Conservation (phyloP, 2,797 vertebrate genomes). For the Potorous gilbertii region DNA sequence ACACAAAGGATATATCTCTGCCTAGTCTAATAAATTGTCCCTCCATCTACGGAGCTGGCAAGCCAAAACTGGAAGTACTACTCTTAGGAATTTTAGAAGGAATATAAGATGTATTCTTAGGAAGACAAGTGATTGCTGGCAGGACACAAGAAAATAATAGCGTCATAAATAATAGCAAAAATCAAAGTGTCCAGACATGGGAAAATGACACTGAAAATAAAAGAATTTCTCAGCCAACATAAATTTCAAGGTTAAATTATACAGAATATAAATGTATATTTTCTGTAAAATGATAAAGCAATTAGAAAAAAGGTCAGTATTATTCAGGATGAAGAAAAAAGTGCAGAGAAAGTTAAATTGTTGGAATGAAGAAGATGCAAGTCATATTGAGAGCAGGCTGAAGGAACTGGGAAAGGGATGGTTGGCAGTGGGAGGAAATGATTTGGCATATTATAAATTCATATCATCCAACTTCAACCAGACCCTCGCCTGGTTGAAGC, state of each 20-base stretch:
- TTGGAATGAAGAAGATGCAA: not conserved
- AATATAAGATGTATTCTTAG: slow-evolving; percentile 48
- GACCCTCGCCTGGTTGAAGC: not conserved
- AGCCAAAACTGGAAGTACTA: not conserved
- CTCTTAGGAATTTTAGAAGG: slow-evolving; percentile 26
- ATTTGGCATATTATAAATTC: not conserved
- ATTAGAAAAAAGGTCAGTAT: slow-evolving; percentile 34
- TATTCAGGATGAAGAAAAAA: slow-evolving; percentile 3
- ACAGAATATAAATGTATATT: slow-evolving; percentile 44
- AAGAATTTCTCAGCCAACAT: not conserved
- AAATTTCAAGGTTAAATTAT: slow-evolving; percentile 46
- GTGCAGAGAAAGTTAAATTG: not conserved
- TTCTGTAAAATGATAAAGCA: not conserved
- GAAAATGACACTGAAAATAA: not conserved
- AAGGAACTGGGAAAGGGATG: not conserved
- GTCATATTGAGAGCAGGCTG: not conserved
- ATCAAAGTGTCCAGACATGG: slow-evolving; percentile 56
- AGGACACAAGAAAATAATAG: slow-evolving; percentile 16
- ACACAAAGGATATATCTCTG: slow-evolving; percentile 25
- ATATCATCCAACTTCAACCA: not conserved
- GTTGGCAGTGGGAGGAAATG: not conserved
- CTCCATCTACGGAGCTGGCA: not conserved
- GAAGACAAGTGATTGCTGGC: slow-evolving; percentile 47
- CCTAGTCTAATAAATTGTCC: not conserved
- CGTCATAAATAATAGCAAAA: slow-evolving; percentile 42